Evolutionary conservation across 2,888 invertebrate genomes (phyloP).

Genomic region (Amphiduros pacificus): DNA sequence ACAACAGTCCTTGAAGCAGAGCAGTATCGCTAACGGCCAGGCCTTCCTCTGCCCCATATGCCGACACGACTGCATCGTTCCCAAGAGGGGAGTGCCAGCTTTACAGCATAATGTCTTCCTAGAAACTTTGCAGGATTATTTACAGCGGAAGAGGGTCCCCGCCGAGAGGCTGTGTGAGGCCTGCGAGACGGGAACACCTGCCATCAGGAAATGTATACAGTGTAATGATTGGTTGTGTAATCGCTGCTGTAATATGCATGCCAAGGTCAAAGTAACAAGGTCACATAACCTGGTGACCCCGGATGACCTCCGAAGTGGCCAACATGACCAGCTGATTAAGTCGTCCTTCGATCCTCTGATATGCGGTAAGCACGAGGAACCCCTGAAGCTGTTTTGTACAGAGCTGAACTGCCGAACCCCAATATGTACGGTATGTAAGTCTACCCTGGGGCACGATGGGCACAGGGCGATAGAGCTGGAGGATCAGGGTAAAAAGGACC

Average conservation of each 20-base stretch:
- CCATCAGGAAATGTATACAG: constrained; percentile 31
- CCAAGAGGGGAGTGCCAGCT: constrained; percentile 28
- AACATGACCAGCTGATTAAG: constrained; percentile 32
- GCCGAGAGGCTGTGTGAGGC: constrained; percentile 28
- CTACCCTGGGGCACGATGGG: constrained; percentile 31
- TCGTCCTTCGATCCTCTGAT: constrained; percentile 33
- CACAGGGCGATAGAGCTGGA: constrained; percentile 31
- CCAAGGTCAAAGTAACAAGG: constrained; percentile 29
- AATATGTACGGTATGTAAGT: constrained; percentile 35
- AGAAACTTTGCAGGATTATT: constrained; percentile 34
- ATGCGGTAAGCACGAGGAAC: constrained; percentile 33
- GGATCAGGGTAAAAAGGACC: constrained; percentile 29
- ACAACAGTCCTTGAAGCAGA: constrained; percentile 29
- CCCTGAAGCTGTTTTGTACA: constrained; percentile 30
- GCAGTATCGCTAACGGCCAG: constrained; percentile 31
- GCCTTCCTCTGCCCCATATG: constrained; percentile 36
- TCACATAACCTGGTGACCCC: constrained; percentile 31
- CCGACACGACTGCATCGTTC: constrained; percentile 31
- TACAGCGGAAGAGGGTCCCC: constrained; percentile 22
- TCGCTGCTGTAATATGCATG: constrained; percentile 32
- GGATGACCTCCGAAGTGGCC: constrained; percentile 28
- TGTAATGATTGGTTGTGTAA: constrained; percentile 37
- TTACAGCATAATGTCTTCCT: constrained; percentile 34
- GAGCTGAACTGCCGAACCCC: constrained; percentile 31
- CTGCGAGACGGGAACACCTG: constrained; percentile 28